These are phyloP conservation scores for Melanocharis versteri DNA, from an alignment of 2,113 vertebrate genomes.

Conservation along the genomic window DNA sequence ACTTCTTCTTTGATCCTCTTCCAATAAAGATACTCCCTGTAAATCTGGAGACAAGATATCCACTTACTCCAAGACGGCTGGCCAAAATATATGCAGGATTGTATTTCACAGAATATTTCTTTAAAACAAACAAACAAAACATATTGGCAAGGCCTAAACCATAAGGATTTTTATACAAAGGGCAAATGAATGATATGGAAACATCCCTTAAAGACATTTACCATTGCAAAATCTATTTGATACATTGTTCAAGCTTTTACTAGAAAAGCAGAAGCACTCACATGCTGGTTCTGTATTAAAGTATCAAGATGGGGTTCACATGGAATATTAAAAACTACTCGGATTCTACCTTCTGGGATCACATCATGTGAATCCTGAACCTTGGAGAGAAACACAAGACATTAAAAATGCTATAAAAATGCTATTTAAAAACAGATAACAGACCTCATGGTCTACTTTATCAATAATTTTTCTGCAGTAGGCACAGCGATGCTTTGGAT, in stretches of 20 bases:
- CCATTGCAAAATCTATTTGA: neutral
- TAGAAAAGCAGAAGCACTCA: slow-evolving; percentile 71
- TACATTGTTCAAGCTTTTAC: neutral
- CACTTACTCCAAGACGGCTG: slow-evolving; percentile 89
- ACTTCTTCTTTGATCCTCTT: slow-evolving; percentile 95
- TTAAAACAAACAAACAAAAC: slow-evolving; percentile 68
- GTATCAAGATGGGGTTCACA: slow-evolving; percentile 90
- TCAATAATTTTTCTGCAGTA: neutral
- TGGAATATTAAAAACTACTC: slow-evolving; percentile 90
- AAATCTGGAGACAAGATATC: slow-evolving; percentile 98
- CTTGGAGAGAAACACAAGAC: slow-evolving; percentile 55
- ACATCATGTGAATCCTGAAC: slow-evolving; percentile 93
- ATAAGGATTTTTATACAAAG: neutral
- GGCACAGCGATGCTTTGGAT: neutral
- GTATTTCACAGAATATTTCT: slow-evolving; percentile 98
- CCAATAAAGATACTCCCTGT: slow-evolving; percentile 98
- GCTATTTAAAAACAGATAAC: neutral
- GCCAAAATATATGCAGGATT: slow-evolving; percentile 94
- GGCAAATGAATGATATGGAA: neutral
- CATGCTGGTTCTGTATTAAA: slow-evolving; percentile 96
- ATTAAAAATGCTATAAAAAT: neutral
- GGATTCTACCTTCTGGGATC: slow-evolving; percentile 89
- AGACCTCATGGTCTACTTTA: neutral
- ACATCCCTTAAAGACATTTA: neutral
- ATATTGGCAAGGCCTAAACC: neutral